Evolutionary conservation across 2,888 invertebrate species (phyloP).

Genomic region (Pollenia griseotomentosa): DNA sequence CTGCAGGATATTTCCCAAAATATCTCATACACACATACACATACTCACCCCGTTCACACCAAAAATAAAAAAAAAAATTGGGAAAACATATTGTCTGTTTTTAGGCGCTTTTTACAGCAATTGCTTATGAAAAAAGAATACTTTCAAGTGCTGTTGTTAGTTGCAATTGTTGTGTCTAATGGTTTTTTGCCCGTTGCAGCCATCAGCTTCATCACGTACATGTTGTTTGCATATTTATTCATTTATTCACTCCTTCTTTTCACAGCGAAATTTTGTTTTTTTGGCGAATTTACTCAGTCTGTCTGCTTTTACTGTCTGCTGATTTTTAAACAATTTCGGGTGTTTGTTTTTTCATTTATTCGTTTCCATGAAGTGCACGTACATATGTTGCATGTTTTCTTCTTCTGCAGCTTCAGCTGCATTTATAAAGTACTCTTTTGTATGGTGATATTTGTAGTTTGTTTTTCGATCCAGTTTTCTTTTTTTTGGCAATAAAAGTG

Average conservation of each 20-base stretch:
- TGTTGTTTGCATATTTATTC: slow-evolving; percentile 61
- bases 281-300: slow-evolving; percentile 26
- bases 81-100: slow-evolving; percentile 66
- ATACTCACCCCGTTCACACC: not conserved
- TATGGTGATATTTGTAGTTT: slow-evolving; percentile 12
- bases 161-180: slow-evolving; percentile 40
- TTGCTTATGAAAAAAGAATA: not conserved
- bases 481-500: slow-evolving; percentile 31
- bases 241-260: slow-evolving; percentile 45
- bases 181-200: slow-evolving; percentile 25
- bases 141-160: slow-evolving; percentile 51
- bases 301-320: slow-evolving; percentile 61
- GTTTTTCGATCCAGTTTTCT: not conserved
- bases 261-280: not conserved
- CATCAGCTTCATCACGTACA: slow-evolving; percentile 61
- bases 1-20: slow-evolving; percentile 49
- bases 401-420: slow-evolving; percentile 15
- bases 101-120: slow-evolving; percentile 62
- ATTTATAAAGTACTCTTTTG: slow-evolving; percentile 55
- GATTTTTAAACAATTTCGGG: slow-evolving; percentile 50
- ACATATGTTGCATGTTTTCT: slow-evolving; percentile 5
- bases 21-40: not conserved
- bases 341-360: not conserved
- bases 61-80: slow-evolving; percentile 15
- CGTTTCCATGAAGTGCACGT: not conserved